Conservation (phyloP, 2,797 vertebrate species). For the Lacerta bilineata region DNA sequence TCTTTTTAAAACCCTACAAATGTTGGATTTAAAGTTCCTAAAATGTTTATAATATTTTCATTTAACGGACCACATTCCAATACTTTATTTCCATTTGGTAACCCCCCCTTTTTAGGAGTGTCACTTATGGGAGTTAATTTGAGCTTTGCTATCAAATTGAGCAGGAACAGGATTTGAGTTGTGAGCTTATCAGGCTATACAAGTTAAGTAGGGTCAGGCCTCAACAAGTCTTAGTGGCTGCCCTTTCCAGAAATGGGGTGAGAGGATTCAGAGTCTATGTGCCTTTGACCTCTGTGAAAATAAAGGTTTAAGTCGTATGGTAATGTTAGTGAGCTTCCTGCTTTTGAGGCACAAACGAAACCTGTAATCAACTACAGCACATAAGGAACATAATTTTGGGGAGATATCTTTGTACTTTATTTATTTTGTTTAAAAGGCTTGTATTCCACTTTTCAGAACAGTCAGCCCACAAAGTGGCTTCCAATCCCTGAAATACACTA, state of each 20-base stretch:
- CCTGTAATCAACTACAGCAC: neutral
- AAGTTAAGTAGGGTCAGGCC: neutral
- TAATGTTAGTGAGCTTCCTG: neutral
- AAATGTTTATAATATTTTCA: constrained; percentile 17
- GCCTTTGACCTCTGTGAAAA: constrained; percentile 1
- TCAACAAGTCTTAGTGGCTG: neutral
- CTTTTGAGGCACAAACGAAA: neutral
- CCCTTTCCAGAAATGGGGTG: neutral
- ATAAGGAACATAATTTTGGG: neutral
- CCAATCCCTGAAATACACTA: too few species aligned
- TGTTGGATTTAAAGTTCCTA: neutral
- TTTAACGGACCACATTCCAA: constrained; percentile 13
- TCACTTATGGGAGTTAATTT: constrained; percentile 18
- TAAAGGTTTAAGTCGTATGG: neutral
- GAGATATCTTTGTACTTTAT: too few species aligned
- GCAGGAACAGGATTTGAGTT: constrained; percentile 16
- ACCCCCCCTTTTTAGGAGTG: neutral
- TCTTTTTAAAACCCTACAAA: neutral
- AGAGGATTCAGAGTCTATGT: neutral
- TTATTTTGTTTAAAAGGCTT: too few species aligned
- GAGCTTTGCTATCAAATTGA: constrained; percentile 16
- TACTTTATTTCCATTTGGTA: constrained; percentile 2
- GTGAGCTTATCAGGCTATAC: constrained; percentile 7
- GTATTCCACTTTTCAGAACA: too few species aligned
- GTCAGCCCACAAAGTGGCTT: too few species aligned